Base-by-base conservation (phyloP, 2,888 invertebrate genomes). In the Cistogaster globosa region DNA sequence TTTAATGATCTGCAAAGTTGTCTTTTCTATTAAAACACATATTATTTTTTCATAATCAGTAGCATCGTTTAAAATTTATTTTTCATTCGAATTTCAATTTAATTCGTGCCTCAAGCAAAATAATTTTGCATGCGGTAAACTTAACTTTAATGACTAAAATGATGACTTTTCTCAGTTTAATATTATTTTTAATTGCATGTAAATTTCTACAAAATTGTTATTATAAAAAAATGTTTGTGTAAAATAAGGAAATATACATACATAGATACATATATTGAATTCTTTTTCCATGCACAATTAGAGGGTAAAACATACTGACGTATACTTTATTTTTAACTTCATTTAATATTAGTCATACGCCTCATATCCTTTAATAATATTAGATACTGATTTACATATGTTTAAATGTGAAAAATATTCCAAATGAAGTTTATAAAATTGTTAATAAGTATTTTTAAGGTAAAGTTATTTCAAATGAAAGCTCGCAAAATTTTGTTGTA, bases 11-110 rank as follows among this genome's bases (percentile, higher is more conserved):
- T n/a, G n/a, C n/a, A n/a, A n/a, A n/a, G n/a, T n/a, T n/a, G n/a
- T n/a, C n/a, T n/a, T n/a, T n/a, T n/a, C n/a, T n/a, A n/a, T n/a
- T n/a, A n/a, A n/a, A n/a, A n/a, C n/a, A n/a, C n/a, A n/a, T n/a
- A n/a, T n/a, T n/a, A n/a, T n/a, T n/a, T n/a, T n/a, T n/a, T n/a
- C n/a, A n/a, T n/a, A n/a, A n/a, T n/a, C n/a, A n/a, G n/a, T n/a
- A n/a, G n/a, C n/a, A n/a, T 38, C 38, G 38, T 38, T 38, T 38
- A 38, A 38, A 38, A 38, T 6, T 4, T 42, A 42, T 60, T 48
- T 26, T 65, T 36, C 36, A 58, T 22, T 6, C 26, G 7, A 67
- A 67, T 58, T 67, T 76, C 67, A 65, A 76, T 76, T 76, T 67
- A 58, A 8, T 58, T 36, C 12, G 0, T 18, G 65, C 76, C 57